These are phyloP conservation scores for Macaca mulatta DNA, from an alignment of 2,113 vertebrate species.

Conservation along the genomic window DNA sequence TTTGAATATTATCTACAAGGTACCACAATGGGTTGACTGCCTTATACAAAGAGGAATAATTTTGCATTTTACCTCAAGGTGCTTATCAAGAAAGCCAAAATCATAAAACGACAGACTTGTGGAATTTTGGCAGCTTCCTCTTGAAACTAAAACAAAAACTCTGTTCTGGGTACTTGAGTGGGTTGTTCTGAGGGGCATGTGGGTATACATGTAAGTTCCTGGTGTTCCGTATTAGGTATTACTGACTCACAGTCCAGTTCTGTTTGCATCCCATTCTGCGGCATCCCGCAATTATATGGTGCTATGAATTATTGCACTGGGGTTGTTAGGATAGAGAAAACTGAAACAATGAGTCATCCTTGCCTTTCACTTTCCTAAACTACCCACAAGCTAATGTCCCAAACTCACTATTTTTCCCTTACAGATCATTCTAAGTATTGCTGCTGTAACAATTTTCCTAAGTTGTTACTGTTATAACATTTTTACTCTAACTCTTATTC, in stretches of 20 bases:
- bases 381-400: not conserved
- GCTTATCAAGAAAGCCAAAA: not conserved
- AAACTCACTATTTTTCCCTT: not conserved
- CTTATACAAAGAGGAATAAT: not conserved
- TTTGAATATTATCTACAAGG: not conserved
- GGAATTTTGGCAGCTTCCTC: not conserved
- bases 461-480: not conserved
- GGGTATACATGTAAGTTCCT: not conserved
- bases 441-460: not conserved
- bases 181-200: not conserved
- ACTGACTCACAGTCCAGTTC: not conserved
- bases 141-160: not conserved
- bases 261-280: not conserved
- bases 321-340: not conserved
- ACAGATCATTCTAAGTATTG: not conserved
- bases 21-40: not conserved
- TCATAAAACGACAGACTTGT: not conserved
- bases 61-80: slow-evolving; percentile 14
- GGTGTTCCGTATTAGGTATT: not conserved
- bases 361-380: not conserved
- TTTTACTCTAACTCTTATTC: not conserved
- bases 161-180: not conserved
- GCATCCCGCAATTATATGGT: not conserved
- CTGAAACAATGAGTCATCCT: not conserved
- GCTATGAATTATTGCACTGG: not conserved